Evolutionary conservation across 1,140 invertebrate genomes (phyloP).

Genomic region (Ips typographus): DNA sequence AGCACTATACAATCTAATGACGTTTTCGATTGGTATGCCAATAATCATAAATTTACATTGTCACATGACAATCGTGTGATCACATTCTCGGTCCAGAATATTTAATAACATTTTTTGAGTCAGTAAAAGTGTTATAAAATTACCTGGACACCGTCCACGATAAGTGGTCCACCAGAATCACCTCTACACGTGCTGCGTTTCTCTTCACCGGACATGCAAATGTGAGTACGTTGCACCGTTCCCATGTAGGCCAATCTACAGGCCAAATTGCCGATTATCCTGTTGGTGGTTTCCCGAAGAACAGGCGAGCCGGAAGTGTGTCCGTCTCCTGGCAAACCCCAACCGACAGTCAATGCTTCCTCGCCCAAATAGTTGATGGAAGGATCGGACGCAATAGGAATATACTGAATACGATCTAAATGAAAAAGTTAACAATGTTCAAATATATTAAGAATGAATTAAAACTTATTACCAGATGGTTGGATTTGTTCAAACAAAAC

Average conservation of each 20-base stretch:
- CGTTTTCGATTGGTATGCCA: no score
- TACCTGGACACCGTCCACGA: slow-evolving; percentile 15
- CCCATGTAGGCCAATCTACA: slow-evolving; percentile 25
- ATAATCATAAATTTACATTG: no score
- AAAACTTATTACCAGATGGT: neutral
- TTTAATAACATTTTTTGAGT: neutral
- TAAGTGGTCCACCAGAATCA: slow-evolving; percentile 20
- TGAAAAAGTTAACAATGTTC: neutral
- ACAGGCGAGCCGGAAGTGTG: slow-evolving; percentile 6
- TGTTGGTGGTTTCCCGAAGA: slow-evolving; percentile 16
- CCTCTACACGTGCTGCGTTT: slow-evolving; percentile 17
- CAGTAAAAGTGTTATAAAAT: no score
- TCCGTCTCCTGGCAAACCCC: slow-evolving; percentile 15
- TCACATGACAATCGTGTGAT: no score
- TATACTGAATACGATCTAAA: slow-evolving; percentile 13
- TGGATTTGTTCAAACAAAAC: neutral
- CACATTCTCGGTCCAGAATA: no score
- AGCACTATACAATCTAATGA: no score
- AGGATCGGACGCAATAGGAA: slow-evolving; percentile 4
- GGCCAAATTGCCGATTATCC: slow-evolving; percentile 21
- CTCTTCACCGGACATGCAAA: slow-evolving; percentile 18
- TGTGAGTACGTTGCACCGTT: neutral
- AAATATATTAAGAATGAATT: neutral
- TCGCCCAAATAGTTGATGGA: slow-evolving; percentile 11
- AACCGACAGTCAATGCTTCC: slow-evolving; percentile 6